Evolutionary conservation across 2,888 invertebrate species (phyloP).

Genomic region (Theodoxus fluviatilis): DNA sequence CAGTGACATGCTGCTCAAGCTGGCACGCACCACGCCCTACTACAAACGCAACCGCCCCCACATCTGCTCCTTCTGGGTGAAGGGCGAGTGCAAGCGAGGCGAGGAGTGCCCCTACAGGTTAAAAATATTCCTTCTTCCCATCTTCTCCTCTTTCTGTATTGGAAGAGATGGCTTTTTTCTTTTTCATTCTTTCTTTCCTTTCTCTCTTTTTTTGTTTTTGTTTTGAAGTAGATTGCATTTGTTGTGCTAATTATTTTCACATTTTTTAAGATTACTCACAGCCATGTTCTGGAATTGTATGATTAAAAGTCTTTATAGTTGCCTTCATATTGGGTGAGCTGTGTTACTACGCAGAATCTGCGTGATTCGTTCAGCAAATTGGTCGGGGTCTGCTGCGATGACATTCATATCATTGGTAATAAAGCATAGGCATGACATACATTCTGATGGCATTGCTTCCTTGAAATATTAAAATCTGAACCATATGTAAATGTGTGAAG

Average conservation of each 20-base stretch:
- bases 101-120: constrained; percentile 91
- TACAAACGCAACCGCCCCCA: constrained; percentile 94
- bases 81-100: constrained; percentile 93
- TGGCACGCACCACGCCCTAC: constrained; percentile 91
- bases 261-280: too few relatives aligned
- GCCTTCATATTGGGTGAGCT: too few relatives aligned
- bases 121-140: constrained; percentile 1
- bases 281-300: too few relatives aligned
- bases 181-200: background rate
- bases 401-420: too few relatives aligned
- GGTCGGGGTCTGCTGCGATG: too few relatives aligned
- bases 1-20: constrained; percentile 82
- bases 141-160: background rate
- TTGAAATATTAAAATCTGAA: background rate
- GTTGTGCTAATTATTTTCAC: too few relatives aligned
- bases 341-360: too few relatives aligned
- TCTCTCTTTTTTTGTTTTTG: background rate
- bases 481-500: too few relatives aligned
- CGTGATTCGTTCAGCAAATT: too few relatives aligned
- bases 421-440: background rate
- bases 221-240: too few relatives aligned
- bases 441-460: background rate
- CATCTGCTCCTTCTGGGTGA: constrained; percentile 98
- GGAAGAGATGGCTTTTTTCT: background rate
- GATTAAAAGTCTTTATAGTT: too few relatives aligned